phyloP scores from a whole-genome alignment of 2,113 vertebrate species.

The Ia io region DNA sequence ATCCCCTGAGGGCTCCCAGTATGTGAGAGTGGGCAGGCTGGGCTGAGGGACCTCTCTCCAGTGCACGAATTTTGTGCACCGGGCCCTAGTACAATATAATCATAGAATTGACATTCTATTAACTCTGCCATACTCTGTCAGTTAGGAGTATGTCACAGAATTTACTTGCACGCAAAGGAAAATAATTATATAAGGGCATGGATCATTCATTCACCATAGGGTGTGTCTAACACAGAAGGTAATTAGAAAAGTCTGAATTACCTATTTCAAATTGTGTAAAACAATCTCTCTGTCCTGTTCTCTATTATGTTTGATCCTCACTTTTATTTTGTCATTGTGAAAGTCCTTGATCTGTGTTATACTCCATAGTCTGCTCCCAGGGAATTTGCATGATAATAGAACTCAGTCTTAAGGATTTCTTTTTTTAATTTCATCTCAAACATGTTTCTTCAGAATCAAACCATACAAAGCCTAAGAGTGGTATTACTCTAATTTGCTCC shows the following conservation, averaged over 20 bases:
- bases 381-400: slow-evolving; percentile 62
- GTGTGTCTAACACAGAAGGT: neutral
- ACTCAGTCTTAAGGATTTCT: slow-evolving; percentile 44
- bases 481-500: slow-evolving; percentile 34
- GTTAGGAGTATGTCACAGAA: neutral
- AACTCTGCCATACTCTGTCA: neutral
- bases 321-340: slow-evolving; percentile 15
- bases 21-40: too few species aligned
- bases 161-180: neutral
- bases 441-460: slow-evolving; percentile 56
- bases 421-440: slow-evolving; percentile 25
- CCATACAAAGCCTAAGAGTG: slow-evolving; percentile 21
- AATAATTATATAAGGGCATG: neutral
- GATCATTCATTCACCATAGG: neutral
- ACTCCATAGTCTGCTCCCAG: neutral
- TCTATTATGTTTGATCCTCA: neutral
- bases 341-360: neutral
- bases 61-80: too few species aligned
- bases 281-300: neutral
- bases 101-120: neutral
- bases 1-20: too few species aligned
- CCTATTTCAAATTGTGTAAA: neutral
- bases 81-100: too few species aligned
- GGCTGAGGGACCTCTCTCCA: too few species aligned
- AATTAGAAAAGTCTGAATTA: neutral